A percentile compares a stretch with the other conserved stretches of the same genome.
These are phyloP conservation scores for Amiota minor DNA, from an alignment of 2,888 invertebrate genomes.

Conservation along the genomic window DNA sequence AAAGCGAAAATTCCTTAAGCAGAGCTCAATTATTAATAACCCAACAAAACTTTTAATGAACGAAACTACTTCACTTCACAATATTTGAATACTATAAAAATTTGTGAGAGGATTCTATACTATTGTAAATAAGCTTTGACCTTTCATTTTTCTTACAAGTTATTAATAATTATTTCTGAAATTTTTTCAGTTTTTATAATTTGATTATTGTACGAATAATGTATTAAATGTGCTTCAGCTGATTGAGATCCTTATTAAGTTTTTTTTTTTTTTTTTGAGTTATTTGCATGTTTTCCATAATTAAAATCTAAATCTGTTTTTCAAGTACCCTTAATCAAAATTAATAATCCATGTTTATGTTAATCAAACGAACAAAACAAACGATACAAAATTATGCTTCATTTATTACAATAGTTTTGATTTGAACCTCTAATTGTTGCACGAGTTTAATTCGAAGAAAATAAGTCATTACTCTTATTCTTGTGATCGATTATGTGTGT, in stretches of 20 bases:
- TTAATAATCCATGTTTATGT: no score
- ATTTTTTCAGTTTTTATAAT: constrained; percentile 24
- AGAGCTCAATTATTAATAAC: not conserved
- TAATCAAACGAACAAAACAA: not conserved
- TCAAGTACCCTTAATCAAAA: no score
- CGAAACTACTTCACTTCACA: constrained; percentile 61
- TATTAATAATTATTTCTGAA: constrained; percentile 14
- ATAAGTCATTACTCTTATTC: not conserved
- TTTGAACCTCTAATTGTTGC: constrained; percentile 12
- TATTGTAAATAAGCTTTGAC: constrained; percentile 55
- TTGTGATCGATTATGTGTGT: not conserved
- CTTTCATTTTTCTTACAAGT: not conserved
- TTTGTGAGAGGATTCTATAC: constrained; percentile 69
- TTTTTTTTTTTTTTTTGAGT: constrained; percentile 36
- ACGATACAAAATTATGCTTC: not conserved
- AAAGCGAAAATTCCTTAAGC: constrained; percentile 2
- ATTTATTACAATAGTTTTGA: constrained; percentile 2
- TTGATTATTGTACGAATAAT: constrained; percentile 15
- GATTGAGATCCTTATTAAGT: constrained; percentile 41
- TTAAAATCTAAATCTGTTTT: not conserved
- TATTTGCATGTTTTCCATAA: constrained; percentile 38
- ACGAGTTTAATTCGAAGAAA: not conserved
- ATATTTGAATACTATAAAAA: constrained; percentile 41
- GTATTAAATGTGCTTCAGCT: not conserved
- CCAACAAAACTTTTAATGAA: not conserved